Percentiles rank a stretch among this genome's conserved stretches.
phyloP scores from a whole-genome alignment of 2,888 invertebrate genomes.

The Plutella xylostella region DNA sequence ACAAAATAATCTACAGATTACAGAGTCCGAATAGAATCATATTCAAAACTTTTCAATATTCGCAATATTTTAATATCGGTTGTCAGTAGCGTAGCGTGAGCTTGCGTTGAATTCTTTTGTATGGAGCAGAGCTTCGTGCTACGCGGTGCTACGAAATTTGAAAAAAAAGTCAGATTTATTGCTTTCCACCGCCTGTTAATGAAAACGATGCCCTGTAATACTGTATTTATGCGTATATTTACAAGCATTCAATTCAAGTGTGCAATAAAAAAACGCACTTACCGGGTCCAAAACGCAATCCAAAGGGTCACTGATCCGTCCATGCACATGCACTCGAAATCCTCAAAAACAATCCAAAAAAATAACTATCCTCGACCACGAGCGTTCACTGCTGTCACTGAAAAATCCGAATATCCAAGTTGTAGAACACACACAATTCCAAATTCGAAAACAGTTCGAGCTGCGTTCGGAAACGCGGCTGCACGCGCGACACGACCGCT shows the following conservation, averaged over 20 bases:
- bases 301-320: constrained; percentile 51
- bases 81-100: background rate
- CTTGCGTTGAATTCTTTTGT: constrained; percentile 5
- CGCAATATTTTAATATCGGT: no score
- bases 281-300: constrained; percentile 64
- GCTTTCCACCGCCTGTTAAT: no score
- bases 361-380: constrained; percentile 23
- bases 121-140: background rate
- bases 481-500: constrained; percentile 16
- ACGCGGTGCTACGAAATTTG: background rate
- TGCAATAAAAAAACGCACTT: constrained; percentile 24
- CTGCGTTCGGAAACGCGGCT: background rate
- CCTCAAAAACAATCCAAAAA: constrained; percentile 21
- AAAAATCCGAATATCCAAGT: constrained; percentile 23
- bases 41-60: no score
- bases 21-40: no score
- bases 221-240: background rate
- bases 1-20: no score
- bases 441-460: constrained; percentile 4
- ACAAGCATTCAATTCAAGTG: background rate
- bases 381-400: constrained; percentile 49
- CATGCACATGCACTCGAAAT: constrained; percentile 36
- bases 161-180: background rate
- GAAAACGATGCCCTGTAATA: no score
- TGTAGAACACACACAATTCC: constrained; percentile 31